These are phyloP conservation scores for Gnatocerus cornutus DNA, from an alignment of 2,888 invertebrate genomes.

Conservation along the genomic window DNA sequence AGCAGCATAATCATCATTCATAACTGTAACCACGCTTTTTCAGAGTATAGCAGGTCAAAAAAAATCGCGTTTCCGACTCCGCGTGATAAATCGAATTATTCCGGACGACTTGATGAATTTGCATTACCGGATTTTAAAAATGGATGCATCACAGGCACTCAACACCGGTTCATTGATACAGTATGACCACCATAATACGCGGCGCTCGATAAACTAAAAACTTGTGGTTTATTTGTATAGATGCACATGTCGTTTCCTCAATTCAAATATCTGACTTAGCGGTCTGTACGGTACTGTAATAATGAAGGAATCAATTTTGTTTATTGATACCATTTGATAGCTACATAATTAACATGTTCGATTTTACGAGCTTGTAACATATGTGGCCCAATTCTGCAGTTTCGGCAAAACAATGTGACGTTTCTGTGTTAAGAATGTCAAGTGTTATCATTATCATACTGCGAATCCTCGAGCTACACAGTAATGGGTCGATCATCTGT, in stretches of 20 bases:
- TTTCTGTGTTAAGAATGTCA: neutral
- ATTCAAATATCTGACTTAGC: slow-evolving; percentile 47
- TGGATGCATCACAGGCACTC: neutral
- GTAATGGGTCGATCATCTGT: neutral
- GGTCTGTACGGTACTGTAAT: slow-evolving; percentile 44
- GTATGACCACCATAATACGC: slow-evolving; percentile 25
- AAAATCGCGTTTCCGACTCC: slow-evolving; percentile 16
- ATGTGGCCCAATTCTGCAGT: slow-evolving; percentile 3
- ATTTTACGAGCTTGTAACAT: slow-evolving; percentile 16
- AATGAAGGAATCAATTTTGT: slow-evolving; percentile 33
- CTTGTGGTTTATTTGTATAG: slow-evolving; percentile 33
- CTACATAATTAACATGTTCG: slow-evolving; percentile 10
- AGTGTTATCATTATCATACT: neutral
- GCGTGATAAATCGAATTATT: slow-evolving; percentile 34
- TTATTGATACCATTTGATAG: slow-evolving; percentile 31
- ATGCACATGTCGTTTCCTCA: slow-evolving; percentile 46
- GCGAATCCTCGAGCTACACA: neutral
- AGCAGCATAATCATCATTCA: slow-evolving; percentile 6
- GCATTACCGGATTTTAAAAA: slow-evolving; percentile 8
- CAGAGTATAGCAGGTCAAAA: slow-evolving; percentile 29
- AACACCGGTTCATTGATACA: slow-evolving; percentile 20
- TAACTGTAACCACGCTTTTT: slow-evolving; percentile 44
- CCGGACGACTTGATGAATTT: slow-evolving; percentile 32
- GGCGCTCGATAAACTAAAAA: slow-evolving; percentile 21
- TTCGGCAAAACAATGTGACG: neutral